Evolutionary conservation across 2,888 invertebrate species (phyloP), one percentile per base, ranked within the genome.

Genomic region (Slavum lentiscoides): DNA sequence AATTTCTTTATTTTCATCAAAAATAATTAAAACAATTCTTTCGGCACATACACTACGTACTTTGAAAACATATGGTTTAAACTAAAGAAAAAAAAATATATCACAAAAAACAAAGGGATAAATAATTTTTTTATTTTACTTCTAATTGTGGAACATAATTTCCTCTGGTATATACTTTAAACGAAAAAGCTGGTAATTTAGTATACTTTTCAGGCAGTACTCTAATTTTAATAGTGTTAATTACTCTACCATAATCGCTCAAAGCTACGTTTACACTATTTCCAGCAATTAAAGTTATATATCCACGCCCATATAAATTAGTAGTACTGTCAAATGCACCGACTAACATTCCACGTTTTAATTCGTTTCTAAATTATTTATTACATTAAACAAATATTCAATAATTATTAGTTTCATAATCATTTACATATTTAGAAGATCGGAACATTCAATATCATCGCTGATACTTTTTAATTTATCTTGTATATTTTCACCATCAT

Each of bases 241-340:
- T 80, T 64, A 70, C 64, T 80, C 55, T 72, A 55, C 80, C 80
- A 72, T 58, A 80, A 70, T 80, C 80, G 30, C 70, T 39, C 61
- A 80, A 19, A 13, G 62, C 72, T 2, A 80, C 72, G 64, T 80
- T 80, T 9, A 69, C 64, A 61, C 39, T 64, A 21, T 80, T 72
- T 23, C 80, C 72, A 72, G 70, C 23, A 30, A 80, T 55, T 21
- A 80, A 72, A 39, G 55, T 55, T 39, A 80, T 70, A 72, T 80
- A 80, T 15, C 80, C 80, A 58, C 80, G 80, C 9, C 53, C 80
- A 66, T 62, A 80, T 15, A 64, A 72, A 72, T 80, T 72, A 39
- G 39, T 64, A 64, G 8, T n/a, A 66, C 4, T 39, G 66, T 80
- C 72, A 64, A 72, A 80, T 43, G 80, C 80, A 9, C 80, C 80